These are phyloP conservation scores for Sinocyclocheilus maitianheensis DNA, from an alignment of 2,113 vertebrate species.

Conservation along the genomic window DNA sequence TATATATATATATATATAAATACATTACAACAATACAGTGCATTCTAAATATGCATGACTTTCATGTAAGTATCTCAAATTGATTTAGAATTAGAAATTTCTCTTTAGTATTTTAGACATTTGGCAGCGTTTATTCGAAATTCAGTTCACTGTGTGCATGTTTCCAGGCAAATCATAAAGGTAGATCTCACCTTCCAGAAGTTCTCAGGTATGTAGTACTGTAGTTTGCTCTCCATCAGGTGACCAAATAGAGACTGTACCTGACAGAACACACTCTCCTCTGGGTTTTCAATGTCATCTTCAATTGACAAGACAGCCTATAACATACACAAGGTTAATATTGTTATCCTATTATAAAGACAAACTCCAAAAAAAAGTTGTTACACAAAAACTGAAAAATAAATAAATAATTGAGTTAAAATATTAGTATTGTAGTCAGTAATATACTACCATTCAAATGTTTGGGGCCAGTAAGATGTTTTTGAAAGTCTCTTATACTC, in stretches of 20 bases:
- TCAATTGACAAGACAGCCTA: slow-evolving; percentile 94
- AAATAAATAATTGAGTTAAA: too few species aligned
- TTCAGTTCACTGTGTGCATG: not conserved
- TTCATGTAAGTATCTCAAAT: too few species aligned
- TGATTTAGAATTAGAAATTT: not conserved
- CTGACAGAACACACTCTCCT: slow-evolving; percentile 97
- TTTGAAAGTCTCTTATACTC: too few species aligned
- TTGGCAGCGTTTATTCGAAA: not conserved
- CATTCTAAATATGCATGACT: too few species aligned
- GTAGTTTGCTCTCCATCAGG: slow-evolving; percentile 98
- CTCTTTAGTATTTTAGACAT: not conserved
- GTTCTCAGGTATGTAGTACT: slow-evolving; percentile 97
- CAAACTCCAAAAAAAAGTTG: too few species aligned
- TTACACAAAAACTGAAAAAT: too few species aligned
- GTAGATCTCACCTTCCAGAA: slow-evolving; percentile 88
- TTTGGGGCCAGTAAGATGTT: too few species aligned
- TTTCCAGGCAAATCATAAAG: too few species aligned
- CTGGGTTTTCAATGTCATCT: slow-evolving; percentile 94
- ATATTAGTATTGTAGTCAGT: too few species aligned
- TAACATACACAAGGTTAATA: slow-evolving; percentile 32
- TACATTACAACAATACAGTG: too few species aligned
- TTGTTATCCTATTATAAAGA: not conserved
- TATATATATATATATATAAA: too few species aligned
- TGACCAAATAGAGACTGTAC: slow-evolving; percentile 97
- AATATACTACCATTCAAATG: too few species aligned